phyloP scores from a whole-genome alignment of 2,797 vertebrate genomes.

The Chaunax sp. region DNA sequence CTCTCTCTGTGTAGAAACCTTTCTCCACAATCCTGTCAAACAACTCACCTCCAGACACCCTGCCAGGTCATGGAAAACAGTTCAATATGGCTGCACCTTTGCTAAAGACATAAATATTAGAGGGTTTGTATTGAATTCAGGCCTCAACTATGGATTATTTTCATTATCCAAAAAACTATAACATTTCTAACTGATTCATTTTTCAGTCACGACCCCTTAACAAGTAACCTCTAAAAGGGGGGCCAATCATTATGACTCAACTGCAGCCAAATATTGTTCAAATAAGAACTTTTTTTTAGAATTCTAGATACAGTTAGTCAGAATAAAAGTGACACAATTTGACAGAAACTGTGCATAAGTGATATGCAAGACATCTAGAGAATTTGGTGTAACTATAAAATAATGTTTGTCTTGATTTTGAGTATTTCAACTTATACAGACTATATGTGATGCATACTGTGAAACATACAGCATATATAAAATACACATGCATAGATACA shows the following conservation, averaged over 20 bases:
- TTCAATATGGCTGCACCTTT: background rate
- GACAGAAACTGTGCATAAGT: background rate
- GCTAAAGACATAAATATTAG: background rate
- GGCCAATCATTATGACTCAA: background rate
- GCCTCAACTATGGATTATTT: background rate
- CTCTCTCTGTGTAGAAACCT: constrained; percentile 96
- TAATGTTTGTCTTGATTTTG: background rate
- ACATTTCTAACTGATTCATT: background rate
- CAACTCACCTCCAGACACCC: constrained; percentile 95
- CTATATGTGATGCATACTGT: background rate
- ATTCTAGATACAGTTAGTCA: background rate
- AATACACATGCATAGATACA: too few relatives aligned
- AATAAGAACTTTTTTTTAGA: background rate
- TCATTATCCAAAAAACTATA: background rate
- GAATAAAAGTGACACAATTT: too few relatives aligned
- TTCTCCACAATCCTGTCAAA: constrained; percentile 98
- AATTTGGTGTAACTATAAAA: background rate
- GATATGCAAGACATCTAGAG: background rate
- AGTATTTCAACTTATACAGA: background rate
- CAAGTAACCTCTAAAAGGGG: too few relatives aligned
- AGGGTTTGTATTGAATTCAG: background rate
- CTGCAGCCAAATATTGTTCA: background rate
- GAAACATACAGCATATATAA: background rate
- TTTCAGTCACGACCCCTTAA: background rate
- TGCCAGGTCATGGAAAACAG: constrained; percentile 54